These are phyloP conservation scores for Ricordea florida DNA, from an alignment of 92 coral and sea anemone species.

Conservation along the genomic window DNA sequence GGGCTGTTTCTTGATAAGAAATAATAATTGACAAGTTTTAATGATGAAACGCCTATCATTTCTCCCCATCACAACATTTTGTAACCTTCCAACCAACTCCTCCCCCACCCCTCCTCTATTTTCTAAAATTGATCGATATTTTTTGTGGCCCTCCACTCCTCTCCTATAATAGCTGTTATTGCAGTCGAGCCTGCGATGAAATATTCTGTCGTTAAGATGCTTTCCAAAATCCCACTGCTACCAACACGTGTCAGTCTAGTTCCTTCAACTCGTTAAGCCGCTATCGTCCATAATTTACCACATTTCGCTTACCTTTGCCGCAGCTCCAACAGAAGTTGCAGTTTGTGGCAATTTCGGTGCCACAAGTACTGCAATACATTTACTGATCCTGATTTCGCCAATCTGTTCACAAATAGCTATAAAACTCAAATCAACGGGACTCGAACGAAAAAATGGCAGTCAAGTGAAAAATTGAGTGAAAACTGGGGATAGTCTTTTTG, in stretches of 20 bases:
- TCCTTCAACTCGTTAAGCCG: neutral
- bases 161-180: neutral
- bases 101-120: neutral
- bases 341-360: neutral
- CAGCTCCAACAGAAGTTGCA: neutral
- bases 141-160: neutral
- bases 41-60: neutral
- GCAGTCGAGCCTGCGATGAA: neutral
- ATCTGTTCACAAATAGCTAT: no score
- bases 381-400: no score
- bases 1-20: neutral
- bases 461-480: no score
- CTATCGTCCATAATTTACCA: neutral
- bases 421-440: no score
- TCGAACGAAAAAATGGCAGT: no score
- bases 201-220: neutral
- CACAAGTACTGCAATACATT: neutral
- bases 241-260: neutral
- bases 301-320: neutral
- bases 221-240: neutral
- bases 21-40: slow-evolving; percentile 7
- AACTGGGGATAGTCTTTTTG: no score
- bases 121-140: neutral
- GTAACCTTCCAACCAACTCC: neutral
- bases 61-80: neutral